Evolutionary conservation across 2,888 invertebrate species (phyloP).

Genomic region (Megamerina dolium): DNA sequence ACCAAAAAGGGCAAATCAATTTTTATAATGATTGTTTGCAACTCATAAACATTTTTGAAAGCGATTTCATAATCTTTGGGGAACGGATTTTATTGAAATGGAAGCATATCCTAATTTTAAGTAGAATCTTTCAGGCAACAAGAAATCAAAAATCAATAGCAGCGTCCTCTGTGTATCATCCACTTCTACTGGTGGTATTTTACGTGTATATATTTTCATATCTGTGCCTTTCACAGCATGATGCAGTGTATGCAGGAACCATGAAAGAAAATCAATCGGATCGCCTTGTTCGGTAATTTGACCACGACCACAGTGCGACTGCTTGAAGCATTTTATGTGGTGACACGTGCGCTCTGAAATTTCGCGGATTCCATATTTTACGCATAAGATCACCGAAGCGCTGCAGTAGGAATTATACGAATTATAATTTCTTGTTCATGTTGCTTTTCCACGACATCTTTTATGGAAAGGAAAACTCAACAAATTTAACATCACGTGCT

Average conservation of each 20-base stretch:
- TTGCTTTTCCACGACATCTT: no score
- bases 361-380: constrained; percentile 98
- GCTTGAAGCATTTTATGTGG: constrained; percentile 99
- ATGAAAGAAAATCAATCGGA: constrained; percentile 94
- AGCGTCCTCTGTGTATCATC: constrained; percentile 82
- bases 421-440: no score
- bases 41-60: no score
- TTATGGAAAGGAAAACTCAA: constrained; percentile 97
- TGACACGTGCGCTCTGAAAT: constrained; percentile 98
- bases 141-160: no score
- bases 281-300: constrained; percentile 99
- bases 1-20: no score
- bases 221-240: constrained; percentile 87
- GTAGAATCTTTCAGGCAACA: no score
- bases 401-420: no score
- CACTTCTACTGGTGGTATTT: constrained; percentile 87
- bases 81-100: no score
- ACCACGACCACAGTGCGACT: constrained; percentile 93
- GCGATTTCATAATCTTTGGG: no score
- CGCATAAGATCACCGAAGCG: constrained; percentile 89
- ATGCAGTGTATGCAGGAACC: constrained; percentile 96
- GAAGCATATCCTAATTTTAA: no score
- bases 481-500: constrained; percentile 98
- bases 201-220: constrained; percentile 84
- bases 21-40: no score